Evolutionary conservation across 1,140 invertebrate genomes (phyloP), one percentile per base, ranked within the genome.

Genomic region (Chrysomallon squamiferum): DNA sequence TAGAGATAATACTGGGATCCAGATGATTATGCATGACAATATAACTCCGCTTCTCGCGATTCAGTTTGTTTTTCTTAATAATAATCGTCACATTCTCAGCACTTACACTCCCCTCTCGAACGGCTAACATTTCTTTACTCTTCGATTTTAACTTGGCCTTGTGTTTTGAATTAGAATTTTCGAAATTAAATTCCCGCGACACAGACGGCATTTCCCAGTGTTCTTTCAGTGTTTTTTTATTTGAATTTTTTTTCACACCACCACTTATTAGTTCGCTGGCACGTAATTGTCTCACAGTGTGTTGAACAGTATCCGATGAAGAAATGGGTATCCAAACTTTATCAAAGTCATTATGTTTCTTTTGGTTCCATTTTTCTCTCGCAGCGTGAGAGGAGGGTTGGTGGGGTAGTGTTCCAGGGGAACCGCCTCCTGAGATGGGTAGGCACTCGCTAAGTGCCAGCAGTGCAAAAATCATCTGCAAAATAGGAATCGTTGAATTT

Each of bases 1-100:
- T 54, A 22, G 60, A 25, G 4, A 41, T 41, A 43, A 62, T 68
- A 11, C 59, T 27, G 15, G 18, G 30, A 47, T 63, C 56, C 59
- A 59, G 59, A 9, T 38, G 38, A 54, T 45, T 50, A 18, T 58
- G 54, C 41, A 58, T 30, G 13, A 33, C 49, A 27, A 20, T 22
- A 56, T 25, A 15, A 38, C 38, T 62, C 41, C 54, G n/a, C 45
- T 43, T 56, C 2, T 49, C 11, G 6, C 49, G 25, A 58, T 38
- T 11, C 6, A 15, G 6, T 38, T 38, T 38, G 35, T 38, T 38
- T 38, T 38, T 38, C 35, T 7, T 38, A 15, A 38, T 38, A 38
- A 38, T 15, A 7, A 38, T 38, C 35, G 35, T 38, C 35, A 38
- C 35, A 38, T 38, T 38, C 35, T 38, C 35, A 5, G 15, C 35